Percentiles rank a stretch among this genome's conserved stretches.
phyloP scores from a whole-genome alignment of 2,113 vertebrate genomes.

The Phrynosoma blainvillii region DNA sequence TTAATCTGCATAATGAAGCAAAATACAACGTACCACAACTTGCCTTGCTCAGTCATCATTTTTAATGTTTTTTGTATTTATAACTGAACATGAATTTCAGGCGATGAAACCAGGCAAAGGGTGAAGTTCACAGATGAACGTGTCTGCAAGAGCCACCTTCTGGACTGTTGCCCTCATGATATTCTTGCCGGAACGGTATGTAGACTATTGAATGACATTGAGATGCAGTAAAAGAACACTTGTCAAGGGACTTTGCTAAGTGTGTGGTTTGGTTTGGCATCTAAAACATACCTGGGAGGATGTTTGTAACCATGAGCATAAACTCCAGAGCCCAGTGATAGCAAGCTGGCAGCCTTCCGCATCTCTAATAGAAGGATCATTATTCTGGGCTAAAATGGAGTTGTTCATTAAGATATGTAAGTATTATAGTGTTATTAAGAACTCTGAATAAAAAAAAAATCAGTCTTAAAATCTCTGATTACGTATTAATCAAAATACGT shows the following conservation, averaged over 20 bases:
- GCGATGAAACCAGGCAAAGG: constrained; percentile 97
- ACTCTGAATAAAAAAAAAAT: no score
- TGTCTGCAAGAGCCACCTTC: constrained; percentile 99
- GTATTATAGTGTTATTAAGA: neutral
- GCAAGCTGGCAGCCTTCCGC: no score
- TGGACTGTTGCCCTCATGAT: constrained; percentile 98
- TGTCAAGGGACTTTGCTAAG: neutral
- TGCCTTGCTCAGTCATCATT: constrained; percentile 28
- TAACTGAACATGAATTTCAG: constrained; percentile 90
- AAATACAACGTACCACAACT: neutral
- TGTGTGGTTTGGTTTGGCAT: neutral
- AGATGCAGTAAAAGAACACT: no score
- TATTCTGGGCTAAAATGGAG: neutral
- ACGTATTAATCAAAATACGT: neutral
- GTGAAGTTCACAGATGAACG: constrained; percentile 98
- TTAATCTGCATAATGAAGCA: constrained; percentile 62
- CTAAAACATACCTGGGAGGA: neutral
- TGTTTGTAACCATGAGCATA: neutral
- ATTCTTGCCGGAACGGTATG: constrained; percentile 98
- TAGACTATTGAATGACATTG: constrained; percentile 18
- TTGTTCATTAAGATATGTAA: neutral
- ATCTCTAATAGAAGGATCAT: neutral
- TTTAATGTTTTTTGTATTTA: constrained; percentile 77
- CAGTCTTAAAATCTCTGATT: no score
- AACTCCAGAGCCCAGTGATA: no score